Conservation (phyloP, 2,888 invertebrate genomes). For the Mechanitis messenoides region DNA sequence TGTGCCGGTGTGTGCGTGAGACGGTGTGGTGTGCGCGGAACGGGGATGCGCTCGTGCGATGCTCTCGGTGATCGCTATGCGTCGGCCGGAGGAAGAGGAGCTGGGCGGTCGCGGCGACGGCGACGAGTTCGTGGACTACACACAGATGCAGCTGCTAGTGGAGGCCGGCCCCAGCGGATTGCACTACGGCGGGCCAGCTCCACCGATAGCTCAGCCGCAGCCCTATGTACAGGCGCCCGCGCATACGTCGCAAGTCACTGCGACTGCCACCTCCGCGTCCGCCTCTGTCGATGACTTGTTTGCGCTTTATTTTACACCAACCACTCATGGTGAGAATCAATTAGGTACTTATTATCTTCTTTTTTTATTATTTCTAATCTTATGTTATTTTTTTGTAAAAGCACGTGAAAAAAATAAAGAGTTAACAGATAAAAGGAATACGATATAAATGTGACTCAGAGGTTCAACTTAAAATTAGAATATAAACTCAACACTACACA, state of each 20-base stretch:
- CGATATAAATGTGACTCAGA: too few relatives aligned
- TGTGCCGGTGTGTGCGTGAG: slow-evolving; percentile 32
- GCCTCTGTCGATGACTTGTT: slow-evolving; percentile 85
- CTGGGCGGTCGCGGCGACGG: slow-evolving; percentile 69
- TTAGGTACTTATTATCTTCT: background rate
- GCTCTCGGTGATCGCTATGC: slow-evolving; percentile 83
- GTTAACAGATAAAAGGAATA: too few relatives aligned
- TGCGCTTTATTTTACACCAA: slow-evolving; percentile 84
- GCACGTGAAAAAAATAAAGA: too few relatives aligned
- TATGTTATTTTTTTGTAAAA: background rate
- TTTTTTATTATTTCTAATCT: background rate
- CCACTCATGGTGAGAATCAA: slow-evolving; percentile 73
- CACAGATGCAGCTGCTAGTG: slow-evolving; percentile 86
- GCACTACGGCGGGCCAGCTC: slow-evolving; percentile 68
- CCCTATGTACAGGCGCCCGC: slow-evolving; percentile 56
- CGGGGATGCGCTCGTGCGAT: slow-evolving; percentile 74
- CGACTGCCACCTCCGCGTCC: slow-evolving; percentile 64
- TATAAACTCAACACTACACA: too few relatives aligned
- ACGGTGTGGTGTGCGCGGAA: slow-evolving; percentile 55
- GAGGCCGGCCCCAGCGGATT: slow-evolving; percentile 75
- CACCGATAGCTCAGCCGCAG: slow-evolving; percentile 68
- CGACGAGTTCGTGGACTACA: slow-evolving; percentile 90
- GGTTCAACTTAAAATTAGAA: too few relatives aligned
- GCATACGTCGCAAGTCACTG: slow-evolving; percentile 44
- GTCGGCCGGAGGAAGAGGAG: slow-evolving; percentile 83